phyloP scores from a whole-genome alignment of 1,140 invertebrate species.

The Conus ventricosus region DNA sequence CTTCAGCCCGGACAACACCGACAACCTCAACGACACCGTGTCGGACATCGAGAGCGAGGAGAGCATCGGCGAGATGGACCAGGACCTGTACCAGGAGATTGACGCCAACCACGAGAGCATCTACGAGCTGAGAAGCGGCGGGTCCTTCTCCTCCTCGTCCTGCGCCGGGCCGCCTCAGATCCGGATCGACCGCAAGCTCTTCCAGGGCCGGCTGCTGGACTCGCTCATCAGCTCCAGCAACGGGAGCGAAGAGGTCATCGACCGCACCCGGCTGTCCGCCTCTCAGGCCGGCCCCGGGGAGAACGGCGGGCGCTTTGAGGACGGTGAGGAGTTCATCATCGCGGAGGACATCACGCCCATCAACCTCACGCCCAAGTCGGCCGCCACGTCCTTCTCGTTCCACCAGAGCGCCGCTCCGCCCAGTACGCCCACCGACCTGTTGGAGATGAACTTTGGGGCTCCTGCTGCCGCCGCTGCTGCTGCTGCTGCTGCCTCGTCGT shows the following conservation, averaged over 20 bases:
- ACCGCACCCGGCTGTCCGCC: conserved; percentile 37
- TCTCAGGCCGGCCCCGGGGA: conserved; percentile 13
- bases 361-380: conserved; percentile 65
- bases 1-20: conserved; percentile 29
- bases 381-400: conserved; percentile 56
- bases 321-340: conserved; percentile 38
- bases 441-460: conserved; percentile 36
- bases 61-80: conserved; percentile 62
- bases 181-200: conserved; percentile 72
- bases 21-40: conserved; percentile 30
- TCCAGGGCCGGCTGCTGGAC: conserved; percentile 51
- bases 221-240: conserved; percentile 67
- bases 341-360: conserved; percentile 47
- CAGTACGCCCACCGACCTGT: conserved; percentile 41
- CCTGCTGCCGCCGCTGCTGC: not conserved
- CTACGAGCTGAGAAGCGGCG: conserved; percentile 60
- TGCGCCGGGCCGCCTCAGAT: conserved; percentile 58
- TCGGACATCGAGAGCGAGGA: conserved; percentile 59
- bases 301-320: not conserved
- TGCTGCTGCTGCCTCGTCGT: too few species aligned
- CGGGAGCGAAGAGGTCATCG: conserved; percentile 62
- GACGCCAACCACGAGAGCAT: conserved; percentile 69
- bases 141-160: not conserved
- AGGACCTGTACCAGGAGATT: conserved; percentile 63
- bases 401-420: conserved; percentile 49